Evolutionary conservation across 2,113 vertebrate genomes (phyloP), one percentile per base, ranked within the genome.

Genomic region (Phrynocephalus versicolor): DNA sequence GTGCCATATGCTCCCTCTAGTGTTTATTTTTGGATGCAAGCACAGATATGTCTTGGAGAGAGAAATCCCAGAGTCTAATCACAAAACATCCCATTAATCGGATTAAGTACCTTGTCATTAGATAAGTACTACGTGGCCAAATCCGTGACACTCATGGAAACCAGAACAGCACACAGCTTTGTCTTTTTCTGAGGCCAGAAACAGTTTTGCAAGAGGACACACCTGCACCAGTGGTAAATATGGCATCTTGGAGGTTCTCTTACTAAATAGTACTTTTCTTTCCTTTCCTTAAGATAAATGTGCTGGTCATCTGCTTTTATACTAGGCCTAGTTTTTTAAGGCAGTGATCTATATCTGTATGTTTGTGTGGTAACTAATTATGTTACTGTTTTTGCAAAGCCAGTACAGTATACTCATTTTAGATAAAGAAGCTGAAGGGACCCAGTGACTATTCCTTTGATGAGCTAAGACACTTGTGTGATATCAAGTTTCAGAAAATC

Each of bases 101-200:
- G 95, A 97, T 97, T 97, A 96, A 94, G 84, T 88, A 88, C 90
- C 92, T 94, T 93, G 96, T 97, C 95, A 95, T 95, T 94, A 93
- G 94, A 93, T 96, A 95, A 94, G 87, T 67, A 93, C 93, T 90
- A 92, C 90, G 93, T 90, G 67, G 79, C 85, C 94, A 96, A 95
- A 94, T 95, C 94, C 91, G 86, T 89, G 91, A 82, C 94, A 86
- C 82, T 8, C 89, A 85, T 81, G 81, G 90, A 85, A 94, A 92
- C 90, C 89, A 94, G 91, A 91, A 85, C 92, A 95, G 92, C 93
- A 87, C 82, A 87, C 94, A 92, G 90, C 25, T 88, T 21, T 87
- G 77, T 23, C 89, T 83, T 51, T 93, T 95, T 78, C 81, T 88
- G 93, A 89, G 75, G 30, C 89, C 0, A 77, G 77, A 74, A 91